These are phyloP conservation scores for Phainopepla nitens DNA, from an alignment of 2,113 vertebrate species.

Conservation along the genomic window DNA sequence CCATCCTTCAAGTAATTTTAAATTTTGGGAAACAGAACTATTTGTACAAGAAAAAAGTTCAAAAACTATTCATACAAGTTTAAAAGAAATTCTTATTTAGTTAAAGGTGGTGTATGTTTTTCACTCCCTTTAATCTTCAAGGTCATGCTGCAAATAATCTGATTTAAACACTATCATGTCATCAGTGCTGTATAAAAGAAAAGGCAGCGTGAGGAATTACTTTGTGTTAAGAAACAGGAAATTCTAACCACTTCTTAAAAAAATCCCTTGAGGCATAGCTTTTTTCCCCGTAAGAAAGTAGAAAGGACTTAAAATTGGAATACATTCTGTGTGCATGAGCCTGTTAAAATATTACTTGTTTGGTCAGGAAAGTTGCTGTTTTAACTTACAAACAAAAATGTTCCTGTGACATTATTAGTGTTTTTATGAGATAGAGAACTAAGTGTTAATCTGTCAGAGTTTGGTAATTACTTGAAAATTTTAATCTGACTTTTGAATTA, in stretches of 20 bases:
- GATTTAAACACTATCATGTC: neutral
- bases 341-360: conserved; percentile 12
- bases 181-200: neutral
- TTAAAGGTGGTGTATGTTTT: neutral
- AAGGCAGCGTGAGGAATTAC: neutral
- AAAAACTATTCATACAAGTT: no score
- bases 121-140: neutral
- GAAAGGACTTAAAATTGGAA: neutral
- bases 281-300: neutral
- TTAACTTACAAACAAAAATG: neutral
- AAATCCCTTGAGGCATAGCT: neutral
- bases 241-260: neutral
- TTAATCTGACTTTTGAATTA: neutral
- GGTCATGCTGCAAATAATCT: neutral
- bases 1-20: neutral
- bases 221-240: conserved; percentile 3
- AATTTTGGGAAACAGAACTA: neutral
- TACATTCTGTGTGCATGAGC: neutral
- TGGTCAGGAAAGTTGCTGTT: neutral
- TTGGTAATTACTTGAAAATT: neutral
- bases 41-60: no score
- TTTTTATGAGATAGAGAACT: neutral
- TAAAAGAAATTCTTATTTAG: neutral
- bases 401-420: neutral
- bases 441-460: neutral